Evolutionary conservation across 1,140 invertebrate species (phyloP), one percentile per base, ranked within the genome.

Genomic region (Diabrotica virgifera): DNA sequence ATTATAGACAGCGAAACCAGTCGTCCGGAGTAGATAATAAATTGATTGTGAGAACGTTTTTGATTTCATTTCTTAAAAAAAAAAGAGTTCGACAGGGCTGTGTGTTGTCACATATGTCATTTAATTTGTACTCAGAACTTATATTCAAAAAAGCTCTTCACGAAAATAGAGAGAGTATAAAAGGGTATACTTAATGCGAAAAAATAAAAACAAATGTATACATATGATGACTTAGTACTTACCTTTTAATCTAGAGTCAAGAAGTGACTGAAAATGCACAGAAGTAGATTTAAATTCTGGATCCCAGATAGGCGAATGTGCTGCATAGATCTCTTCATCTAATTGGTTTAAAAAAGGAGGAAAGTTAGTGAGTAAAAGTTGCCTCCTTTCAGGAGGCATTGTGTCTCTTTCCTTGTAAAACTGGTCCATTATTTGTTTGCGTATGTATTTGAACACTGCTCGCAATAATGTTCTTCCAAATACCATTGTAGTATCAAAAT

Each of bases 281-380:
- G 90, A 89, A 5, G 86, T 84, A 69, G 89, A 89, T 71, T 91
- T 91, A 72, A 93, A 96, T 36, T 95, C 91, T 0, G 89, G 86
- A 81, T 97, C 92, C 94, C 95, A 98, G 63, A 97, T 96, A 0
- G 94, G 94, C 0, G 95, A 97, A 69, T 85, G 89, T 37, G 87
- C 82, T 12, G 89, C 87, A 77, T 94, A 92, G 51, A 97, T 88
- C 76, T 97, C 95, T 62, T 90, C 87, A 74, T 96, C 92, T 5
- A 98, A 79, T 75, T 93, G 84, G 12, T 91, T 89, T 36, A 98
- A 80, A 80, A 97, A 97, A 64, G 92, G 91, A 8, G 80, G 85
- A 77, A 88, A 86, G 76, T 86, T 83, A 36, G 83, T 86, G 6
- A 87, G 75, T 0, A 87, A 82, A 56, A 87, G 77, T 24, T 89